Evolutionary conservation across 2,797 vertebrate species (phyloP).

Genomic region (Labroides dimidiatus): DNA sequence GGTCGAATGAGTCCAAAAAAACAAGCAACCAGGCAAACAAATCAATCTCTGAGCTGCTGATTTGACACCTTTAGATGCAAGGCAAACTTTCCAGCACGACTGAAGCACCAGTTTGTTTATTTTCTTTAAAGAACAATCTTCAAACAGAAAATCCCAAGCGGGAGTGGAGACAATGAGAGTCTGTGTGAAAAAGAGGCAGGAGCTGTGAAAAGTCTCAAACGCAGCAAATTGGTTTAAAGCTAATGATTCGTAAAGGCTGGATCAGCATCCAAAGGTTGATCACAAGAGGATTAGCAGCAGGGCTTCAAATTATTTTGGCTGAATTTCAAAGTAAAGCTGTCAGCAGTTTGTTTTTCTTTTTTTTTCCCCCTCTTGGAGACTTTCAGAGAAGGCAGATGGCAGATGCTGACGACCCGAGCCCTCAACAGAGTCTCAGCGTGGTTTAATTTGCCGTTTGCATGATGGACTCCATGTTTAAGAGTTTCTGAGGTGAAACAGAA

Average conservation of each 20-base stretch:
- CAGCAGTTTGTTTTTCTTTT: constrained; percentile 5
- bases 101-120: neutral
- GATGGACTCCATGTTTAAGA: neutral
- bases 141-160: neutral
- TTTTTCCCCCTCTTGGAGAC: neutral
- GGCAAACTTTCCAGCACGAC: constrained; percentile 1
- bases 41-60: neutral
- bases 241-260: constrained; percentile 47
- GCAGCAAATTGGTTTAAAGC: constrained; percentile 31
- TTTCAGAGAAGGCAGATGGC: constrained; percentile 22
- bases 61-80: neutral
- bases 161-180: neutral
- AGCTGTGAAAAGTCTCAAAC: constrained; percentile 7
- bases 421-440: neutral
- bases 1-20: neutral
- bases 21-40: neutral
- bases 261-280: constrained; percentile 37
- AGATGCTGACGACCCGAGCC: neutral
- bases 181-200: neutral
- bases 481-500: no score
- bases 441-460: constrained; percentile 18
- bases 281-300: constrained; percentile 47
- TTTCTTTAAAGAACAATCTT: neutral
- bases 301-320: constrained; percentile 42
- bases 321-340: constrained; percentile 50